Base-by-base conservation (phyloP, 2,113 vertebrate species). In the Thalassoma bifasciatum region DNA sequence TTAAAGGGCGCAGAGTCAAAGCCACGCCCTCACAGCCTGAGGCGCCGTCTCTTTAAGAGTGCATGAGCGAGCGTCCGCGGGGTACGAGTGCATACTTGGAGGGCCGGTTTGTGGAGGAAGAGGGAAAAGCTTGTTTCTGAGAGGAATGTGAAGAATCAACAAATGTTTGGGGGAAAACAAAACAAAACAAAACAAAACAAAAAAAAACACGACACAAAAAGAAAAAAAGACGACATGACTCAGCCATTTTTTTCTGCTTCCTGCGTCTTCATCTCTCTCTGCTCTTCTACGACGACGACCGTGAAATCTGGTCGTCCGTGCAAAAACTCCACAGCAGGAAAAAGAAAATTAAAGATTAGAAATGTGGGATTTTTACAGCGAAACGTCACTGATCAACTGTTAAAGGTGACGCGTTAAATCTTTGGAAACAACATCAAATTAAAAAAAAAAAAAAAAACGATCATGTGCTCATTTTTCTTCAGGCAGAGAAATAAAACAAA, bases 241-340 rank as follows among this genome's bases (percentile, higher is more conserved):
- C 66, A 12, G 66, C 63, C 66, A 63, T 85, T 83, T 79, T 83
- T 79, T 54, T 82, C 72, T 81, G 83, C 81, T 84, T 86, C 78
- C 82, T 66, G 66, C 50, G 26, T 75, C n/a, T n/a, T 73, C 72
- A 51, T 76, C 72, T 34, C n/a, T n/a, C 34, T 74, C 42, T 26
- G 59, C 67, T 70, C 63, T 60, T 56, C 38, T 75, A 14, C 40
- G 23, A 21, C 22, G 65, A 61, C 44, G 66, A 59, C n/a, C n/a
- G n/a, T n/a, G n/a, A 36, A 58, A 10, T 51, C 47, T n/a, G 46
- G 9, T 51, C 37, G 16, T 71, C 52, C 37, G 59, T 69, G 59
- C 70, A 60, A 22, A 49, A 50, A 30, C 26, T 52, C 40, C 24
- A 49, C 70, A 46, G 30, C 42, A 40, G 38, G 63, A 49, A 38